Evolutionary conservation across 1,140 invertebrate species (phyloP), one percentile per base, ranked within the genome.

Genomic region (Drosophila cardini): DNA sequence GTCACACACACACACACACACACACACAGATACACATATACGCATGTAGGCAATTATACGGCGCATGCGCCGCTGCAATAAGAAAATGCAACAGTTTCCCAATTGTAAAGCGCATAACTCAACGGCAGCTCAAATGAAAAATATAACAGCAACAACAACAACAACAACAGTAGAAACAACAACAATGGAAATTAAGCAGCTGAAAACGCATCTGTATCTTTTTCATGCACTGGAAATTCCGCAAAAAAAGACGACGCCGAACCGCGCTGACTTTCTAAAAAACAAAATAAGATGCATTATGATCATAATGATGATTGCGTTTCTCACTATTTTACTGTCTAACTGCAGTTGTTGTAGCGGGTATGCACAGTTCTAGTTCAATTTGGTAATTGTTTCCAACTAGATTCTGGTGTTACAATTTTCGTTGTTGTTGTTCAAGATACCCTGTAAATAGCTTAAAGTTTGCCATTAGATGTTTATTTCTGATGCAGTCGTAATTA

Each of bases 221-320:
- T 85, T 86, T 87, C 84, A 89, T 89, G 84, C 84, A 89, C 84
- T 89, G 84, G 84, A 89, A 89, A 89, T 89, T 89, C 73, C 80
- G 76, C 67, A 77, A 83, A 76, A 76, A 26, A 57, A 86, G 67
- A 75, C 83, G 67, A 72, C 67, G 78, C 61, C 68, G 68, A 78
- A 73, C 82, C 78, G 79, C 84, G 79, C 84, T 77, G 87, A 87
- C 84, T 87, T 89, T 89, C 84, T 89, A 89, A 89, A 89, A 80
- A 26, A 26, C n/a, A 26, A 26, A 26, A 26, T 26, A 4, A 63
- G 73, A 78, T 84, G 76, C 79, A 86, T 86, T 71, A 86, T 72
- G 67, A 86, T 68, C 26, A 72, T 46, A 30, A 63, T 58, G 21
- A 46, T 83, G 73, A 80, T 87, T 80, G 72, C 26, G 60, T 53